A percentile compares a stretch with the other conserved stretches of the same genome.
Conservation (phyloP, 2,113 vertebrate genomes). For the Bucco capensis region DNA sequence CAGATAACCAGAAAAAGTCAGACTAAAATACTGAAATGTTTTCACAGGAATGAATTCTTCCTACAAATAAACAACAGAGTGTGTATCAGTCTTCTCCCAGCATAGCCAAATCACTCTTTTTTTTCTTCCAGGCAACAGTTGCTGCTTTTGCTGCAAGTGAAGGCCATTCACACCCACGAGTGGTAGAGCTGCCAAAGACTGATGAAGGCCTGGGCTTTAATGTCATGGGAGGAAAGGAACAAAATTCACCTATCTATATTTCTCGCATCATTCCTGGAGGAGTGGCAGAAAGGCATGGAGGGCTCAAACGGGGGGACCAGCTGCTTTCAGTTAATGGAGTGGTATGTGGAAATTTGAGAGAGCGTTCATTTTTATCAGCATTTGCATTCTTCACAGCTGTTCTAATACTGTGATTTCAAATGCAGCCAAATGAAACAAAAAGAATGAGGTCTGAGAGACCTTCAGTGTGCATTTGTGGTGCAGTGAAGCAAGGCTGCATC, state of each 20-base stretch:
- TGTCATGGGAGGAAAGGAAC: constrained; percentile 98
- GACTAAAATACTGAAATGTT: not conserved
- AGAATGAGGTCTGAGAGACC: not conserved
- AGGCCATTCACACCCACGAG: constrained; percentile 95
- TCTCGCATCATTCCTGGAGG: constrained; percentile 98
- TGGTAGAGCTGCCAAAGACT: constrained; percentile 97
- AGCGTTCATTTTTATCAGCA: not conserved
- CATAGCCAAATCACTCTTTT: not conserved
- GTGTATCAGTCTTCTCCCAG: not conserved
- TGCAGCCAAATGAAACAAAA: not conserved
- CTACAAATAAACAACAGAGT: not conserved
- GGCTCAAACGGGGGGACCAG: constrained; percentile 97
- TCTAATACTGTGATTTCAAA: not conserved
- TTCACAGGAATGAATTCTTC: not conserved
- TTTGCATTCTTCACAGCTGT: constrained; percentile 16
- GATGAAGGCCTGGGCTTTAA: constrained; percentile 99
- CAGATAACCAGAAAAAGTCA: not conserved
- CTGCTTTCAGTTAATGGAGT: constrained; percentile 97
- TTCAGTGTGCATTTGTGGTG: not conserved
- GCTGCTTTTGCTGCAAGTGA: constrained; percentile 98
- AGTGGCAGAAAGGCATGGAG: constrained; percentile 94
- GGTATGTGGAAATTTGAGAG: constrained; percentile 78
- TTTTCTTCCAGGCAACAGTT: constrained; percentile 89
- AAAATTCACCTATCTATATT: constrained; percentile 99
- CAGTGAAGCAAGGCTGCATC: not conserved